Conservation (phyloP, 2,113 vertebrate genomes). For the Dipodomys merriami region DNA sequence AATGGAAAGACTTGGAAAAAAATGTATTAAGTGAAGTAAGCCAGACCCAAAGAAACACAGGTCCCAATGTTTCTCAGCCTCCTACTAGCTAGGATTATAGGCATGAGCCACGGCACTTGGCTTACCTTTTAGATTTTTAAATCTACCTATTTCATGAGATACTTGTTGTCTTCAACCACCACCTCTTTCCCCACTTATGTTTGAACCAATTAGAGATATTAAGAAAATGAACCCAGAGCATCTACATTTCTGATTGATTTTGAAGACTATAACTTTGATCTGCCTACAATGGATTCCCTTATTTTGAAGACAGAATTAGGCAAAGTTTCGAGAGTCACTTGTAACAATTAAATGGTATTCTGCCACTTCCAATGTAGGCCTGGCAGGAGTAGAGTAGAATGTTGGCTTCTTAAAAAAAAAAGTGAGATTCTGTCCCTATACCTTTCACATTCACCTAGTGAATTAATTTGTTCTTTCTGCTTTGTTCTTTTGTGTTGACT, state of each 20-base stretch:
- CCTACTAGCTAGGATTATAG: too few relatives aligned
- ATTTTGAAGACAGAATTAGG: not conserved
- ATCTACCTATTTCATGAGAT: not conserved
- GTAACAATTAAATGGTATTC: not conserved
- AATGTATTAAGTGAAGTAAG: too few relatives aligned
- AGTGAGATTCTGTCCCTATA: not conserved
- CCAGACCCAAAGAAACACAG: too few relatives aligned
- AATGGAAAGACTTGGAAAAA: too few relatives aligned
- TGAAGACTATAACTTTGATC: not conserved
- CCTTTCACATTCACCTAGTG: not conserved
- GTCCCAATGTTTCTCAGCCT: too few relatives aligned
- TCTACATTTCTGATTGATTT: slow-evolving; percentile 27
- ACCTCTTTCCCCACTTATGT: not conserved
- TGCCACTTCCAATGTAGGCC: too few relatives aligned
- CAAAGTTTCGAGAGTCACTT: not conserved
- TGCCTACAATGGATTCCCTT: not conserved
- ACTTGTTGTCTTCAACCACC: not conserved
- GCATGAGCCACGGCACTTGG: too few relatives aligned
- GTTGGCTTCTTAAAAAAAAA: not conserved
- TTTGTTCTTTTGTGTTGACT: not conserved
- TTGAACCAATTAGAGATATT: not conserved
- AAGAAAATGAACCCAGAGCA: not conserved
- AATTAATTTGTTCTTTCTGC: not conserved
- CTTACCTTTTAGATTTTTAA: not conserved
- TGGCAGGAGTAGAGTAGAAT: not conserved